Percentiles rank a stretch among this genome's conserved stretches.
Conservation (phyloP, 1,140 invertebrate species). For the Chrysopa pallens region DNA sequence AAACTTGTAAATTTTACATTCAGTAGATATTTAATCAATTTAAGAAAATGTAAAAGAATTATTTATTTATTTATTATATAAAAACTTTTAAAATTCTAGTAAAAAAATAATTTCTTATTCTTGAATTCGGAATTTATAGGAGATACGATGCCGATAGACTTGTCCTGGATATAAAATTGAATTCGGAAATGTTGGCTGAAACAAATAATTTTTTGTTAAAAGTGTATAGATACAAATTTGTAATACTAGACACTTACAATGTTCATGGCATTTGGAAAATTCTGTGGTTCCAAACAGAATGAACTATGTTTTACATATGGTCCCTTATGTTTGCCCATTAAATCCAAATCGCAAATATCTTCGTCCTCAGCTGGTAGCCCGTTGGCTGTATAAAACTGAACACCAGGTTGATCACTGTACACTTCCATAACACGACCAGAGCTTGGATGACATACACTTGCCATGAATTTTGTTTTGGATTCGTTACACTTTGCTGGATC, state of each 20-base stretch:
- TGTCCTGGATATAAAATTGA: background rate
- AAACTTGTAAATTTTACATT: too few species aligned
- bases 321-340: slow-evolving; percentile 46
- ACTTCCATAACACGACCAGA: slow-evolving; percentile 43
- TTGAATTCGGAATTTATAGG: too few species aligned
- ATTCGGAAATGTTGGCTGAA: background rate
- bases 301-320: slow-evolving; percentile 60
- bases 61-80: too few species aligned
- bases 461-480: slow-evolving; percentile 10
- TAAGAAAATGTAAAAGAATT: too few species aligned
- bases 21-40: too few species aligned
- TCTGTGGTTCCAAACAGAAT: slow-evolving; percentile 83
- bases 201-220: too few species aligned
- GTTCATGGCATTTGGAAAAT: slow-evolving; percentile 81
- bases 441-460: slow-evolving; percentile 24
- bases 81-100: too few species aligned
- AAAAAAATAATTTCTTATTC: too few species aligned
- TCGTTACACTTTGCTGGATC: background rate
- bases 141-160: background rate
- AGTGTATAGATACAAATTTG: background rate
- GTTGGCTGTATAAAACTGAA: slow-evolving; percentile 53
- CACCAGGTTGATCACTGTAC: slow-evolving; percentile 48
- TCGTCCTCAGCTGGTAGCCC: slow-evolving; percentile 24
- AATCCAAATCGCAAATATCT: background rate
- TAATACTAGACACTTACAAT: slow-evolving; percentile 32